phyloP scores from a whole-genome alignment of 2,888 invertebrate species.

The Apomyelois bistriatella region DNA sequence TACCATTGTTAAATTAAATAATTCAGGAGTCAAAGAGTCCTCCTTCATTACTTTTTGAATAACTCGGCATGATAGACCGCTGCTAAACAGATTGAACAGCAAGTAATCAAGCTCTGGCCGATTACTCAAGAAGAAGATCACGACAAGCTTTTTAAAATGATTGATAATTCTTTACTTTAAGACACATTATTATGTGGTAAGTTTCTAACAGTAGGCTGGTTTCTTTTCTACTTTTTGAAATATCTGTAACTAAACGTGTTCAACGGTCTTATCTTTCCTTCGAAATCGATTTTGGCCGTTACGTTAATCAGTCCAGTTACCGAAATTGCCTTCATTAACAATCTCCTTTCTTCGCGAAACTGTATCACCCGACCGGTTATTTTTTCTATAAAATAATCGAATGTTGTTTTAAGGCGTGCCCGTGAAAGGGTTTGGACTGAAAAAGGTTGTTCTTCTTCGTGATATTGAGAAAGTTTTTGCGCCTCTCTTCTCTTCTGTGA shows the following conservation, averaged over 20 bases:
- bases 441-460: slow-evolving; percentile 12
- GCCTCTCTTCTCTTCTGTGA: background rate
- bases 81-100: no score
- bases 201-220: no score
- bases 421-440: slow-evolving; percentile 12
- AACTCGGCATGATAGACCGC: no score
- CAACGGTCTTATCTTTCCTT: background rate
- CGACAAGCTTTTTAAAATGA: no score
- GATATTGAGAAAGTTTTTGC: background rate
- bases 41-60: no score
- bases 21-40: no score
- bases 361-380: slow-evolving; percentile 56
- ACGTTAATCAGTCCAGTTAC: slow-evolving; percentile 56
- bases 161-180: no score
- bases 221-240: background rate
- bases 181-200: no score
- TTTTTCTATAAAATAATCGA: slow-evolving; percentile 44
- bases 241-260: background rate
- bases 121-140: no score
- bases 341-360: slow-evolving; percentile 48
- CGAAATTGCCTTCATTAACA: slow-evolving; percentile 65
- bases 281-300: slow-evolving; percentile 26
- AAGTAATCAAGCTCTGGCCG: no score
- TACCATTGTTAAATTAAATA: no score
- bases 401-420: slow-evolving; percentile 22